phyloP scores from a whole-genome alignment of 1,140 invertebrate genomes.

The Papilio aristodemus region DNA sequence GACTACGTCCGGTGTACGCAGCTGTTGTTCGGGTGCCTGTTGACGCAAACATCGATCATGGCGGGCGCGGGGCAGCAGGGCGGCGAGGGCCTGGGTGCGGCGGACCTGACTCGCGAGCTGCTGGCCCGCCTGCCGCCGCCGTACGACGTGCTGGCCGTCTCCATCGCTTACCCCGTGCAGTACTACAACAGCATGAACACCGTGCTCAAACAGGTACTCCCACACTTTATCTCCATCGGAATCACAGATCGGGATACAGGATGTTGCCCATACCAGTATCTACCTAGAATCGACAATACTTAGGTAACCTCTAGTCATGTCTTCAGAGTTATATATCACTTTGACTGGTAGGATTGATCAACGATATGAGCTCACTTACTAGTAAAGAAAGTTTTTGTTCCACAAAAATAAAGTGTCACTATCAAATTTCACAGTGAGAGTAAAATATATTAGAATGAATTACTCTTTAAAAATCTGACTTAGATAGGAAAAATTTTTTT shows the following conservation, averaged over 20 bases:
- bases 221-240: too few relatives aligned
- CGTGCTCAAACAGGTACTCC: constrained; percentile 86
- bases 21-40: constrained; percentile 87
- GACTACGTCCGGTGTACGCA: constrained; percentile 56
- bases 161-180: constrained; percentile 88
- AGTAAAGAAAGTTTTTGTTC: too few relatives aligned
- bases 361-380: too few relatives aligned
- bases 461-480: too few relatives aligned
- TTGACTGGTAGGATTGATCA: too few relatives aligned
- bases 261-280: background rate
- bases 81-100: constrained; percentile 84
- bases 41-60: constrained; percentile 87
- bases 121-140: constrained; percentile 84
- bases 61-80: constrained; percentile 82
- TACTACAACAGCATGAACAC: constrained; percentile 97
- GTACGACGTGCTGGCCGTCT: constrained; percentile 85
- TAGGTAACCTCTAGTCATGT: too few relatives aligned
- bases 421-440: too few relatives aligned
- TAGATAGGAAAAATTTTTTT: too few relatives aligned
- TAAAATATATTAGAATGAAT: too few relatives aligned
- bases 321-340: too few relatives aligned
- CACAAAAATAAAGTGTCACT: too few relatives aligned
- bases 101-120: constrained; percentile 87
- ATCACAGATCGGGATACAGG: too few relatives aligned
- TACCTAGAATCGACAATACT: background rate